Conservation (phyloP, 2,888 invertebrate species). For the Mycalesis mineus region DNA sequence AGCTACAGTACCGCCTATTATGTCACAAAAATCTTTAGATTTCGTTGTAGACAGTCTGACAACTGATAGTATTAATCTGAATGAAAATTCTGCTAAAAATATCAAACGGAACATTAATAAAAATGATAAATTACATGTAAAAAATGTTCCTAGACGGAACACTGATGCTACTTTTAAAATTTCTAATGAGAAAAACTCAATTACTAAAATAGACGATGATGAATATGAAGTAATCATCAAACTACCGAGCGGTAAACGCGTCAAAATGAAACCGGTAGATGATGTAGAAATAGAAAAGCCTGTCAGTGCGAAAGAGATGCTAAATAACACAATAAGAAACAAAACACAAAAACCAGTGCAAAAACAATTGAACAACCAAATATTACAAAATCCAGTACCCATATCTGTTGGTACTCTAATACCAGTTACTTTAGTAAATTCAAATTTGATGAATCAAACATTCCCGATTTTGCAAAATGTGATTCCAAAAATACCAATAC, state of each 20-base stretch:
- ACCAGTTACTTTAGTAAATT: conserved; percentile 32
- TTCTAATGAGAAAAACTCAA: background rate
- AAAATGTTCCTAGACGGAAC: conserved; percentile 22
- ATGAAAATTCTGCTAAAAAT: conserved; percentile 27
- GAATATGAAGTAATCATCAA: conserved; percentile 65
- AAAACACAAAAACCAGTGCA: conserved; percentile 41
- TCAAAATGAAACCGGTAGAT: conserved; percentile 56
- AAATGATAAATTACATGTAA: conserved; percentile 14
- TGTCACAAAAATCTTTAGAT: conserved; percentile 71
- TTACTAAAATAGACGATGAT: conserved; percentile 39
- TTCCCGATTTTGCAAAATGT: background rate
- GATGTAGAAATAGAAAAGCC: conserved; percentile 38
- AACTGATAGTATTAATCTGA: conserved; percentile 38
- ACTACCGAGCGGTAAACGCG: conserved; percentile 57
- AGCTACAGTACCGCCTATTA: conserved; percentile 55
- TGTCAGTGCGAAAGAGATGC: conserved; percentile 46
- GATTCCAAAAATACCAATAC: conserved; percentile 48
- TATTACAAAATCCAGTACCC: conserved; percentile 39
- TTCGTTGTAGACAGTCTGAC: conserved; percentile 65
- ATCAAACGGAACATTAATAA: conserved; percentile 27
- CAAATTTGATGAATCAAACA: conserved; percentile 10
- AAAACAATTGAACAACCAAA: conserved; percentile 15
- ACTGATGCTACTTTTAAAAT: background rate
- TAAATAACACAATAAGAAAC: conserved; percentile 52
- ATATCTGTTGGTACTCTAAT: conserved; percentile 43